Conservation (phyloP, 2,888 invertebrate genomes). For the Notocelia uddmanniana region DNA sequence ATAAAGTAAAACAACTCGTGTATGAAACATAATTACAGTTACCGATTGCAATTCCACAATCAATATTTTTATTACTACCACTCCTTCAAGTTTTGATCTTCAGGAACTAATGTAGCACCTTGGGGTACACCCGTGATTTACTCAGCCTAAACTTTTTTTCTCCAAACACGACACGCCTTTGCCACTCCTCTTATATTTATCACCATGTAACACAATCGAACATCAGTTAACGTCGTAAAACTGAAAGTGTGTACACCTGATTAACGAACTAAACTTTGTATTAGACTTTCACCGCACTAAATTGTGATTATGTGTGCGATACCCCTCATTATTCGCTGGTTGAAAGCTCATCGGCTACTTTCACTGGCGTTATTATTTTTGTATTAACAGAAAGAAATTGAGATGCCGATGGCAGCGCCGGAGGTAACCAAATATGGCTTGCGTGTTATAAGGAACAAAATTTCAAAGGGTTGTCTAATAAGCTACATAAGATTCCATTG, state of each 20-base stretch:
- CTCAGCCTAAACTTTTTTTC: neutral
- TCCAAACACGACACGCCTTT: conserved; percentile 1
- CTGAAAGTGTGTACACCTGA: conserved; percentile 48
- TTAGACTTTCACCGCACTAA: conserved; percentile 75
- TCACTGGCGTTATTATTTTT: conserved; percentile 76
- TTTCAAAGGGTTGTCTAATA: neutral
- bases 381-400: conserved; percentile 53
- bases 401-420: conserved; percentile 17
- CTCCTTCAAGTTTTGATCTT: neutral
- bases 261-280: conserved; percentile 59
- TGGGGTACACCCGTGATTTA: conserved; percentile 1
- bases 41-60: neutral
- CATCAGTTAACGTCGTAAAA: conserved; percentile 41
- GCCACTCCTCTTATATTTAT: conserved; percentile 25
- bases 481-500: neutral
- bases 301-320: conserved; percentile 75
- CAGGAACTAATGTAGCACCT: neutral
- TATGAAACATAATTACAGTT: neutral
- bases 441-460: conserved; percentile 10
- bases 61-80: neutral
- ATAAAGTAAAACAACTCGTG: neutral
- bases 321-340: conserved; percentile 74
- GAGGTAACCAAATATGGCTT: conserved; percentile 3
- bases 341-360: conserved; percentile 71
- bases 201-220: conserved; percentile 32